Evolutionary conservation across 2,113 vertebrate genomes (phyloP), one percentile per base, ranked within the genome.

Genomic region (Channa argus): DNA sequence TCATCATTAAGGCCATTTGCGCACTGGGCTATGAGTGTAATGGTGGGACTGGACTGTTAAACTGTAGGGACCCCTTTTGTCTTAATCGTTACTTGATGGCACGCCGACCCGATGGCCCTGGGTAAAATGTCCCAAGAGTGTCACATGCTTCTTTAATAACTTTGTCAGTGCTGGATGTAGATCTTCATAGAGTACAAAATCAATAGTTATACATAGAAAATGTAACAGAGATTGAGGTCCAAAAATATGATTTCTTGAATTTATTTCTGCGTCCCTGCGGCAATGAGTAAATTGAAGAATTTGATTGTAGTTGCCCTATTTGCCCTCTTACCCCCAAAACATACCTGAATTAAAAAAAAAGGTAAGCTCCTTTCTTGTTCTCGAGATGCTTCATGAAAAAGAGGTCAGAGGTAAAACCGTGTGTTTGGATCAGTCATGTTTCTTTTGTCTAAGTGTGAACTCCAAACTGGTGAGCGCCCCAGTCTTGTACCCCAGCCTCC

Each of bases 11-110:
- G 81, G 90, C 88, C 87, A 91, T 91, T 92, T 88, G 88, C 11
- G 62, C 83, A 79, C 68, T 73, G 88, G 82, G 76, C 79, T 89
- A 85, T 86, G 86, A 85, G 87, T 75, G 82, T 91, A 89, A 92
- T 93, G 85, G 83, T 71, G 77, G 85, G 85, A 89, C 86, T 83
- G 87, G 82, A 91, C 84, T 70, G 82, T 91, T 91, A 86, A 86
- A 92, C 87, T 86, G 84, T 61, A 79, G 91, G 88, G 87, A 92
- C 86, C 90, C 87, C 89, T 92, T 92, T 91, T 89, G 92, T 92
- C 92, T 91, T 91, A 91, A 92, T 93, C 82, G 86, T 88, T 84
- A 74, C 88, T 80, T 39, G 73, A 83, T 88, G 88, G 88, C 90
- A 90, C 58, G 39, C 63, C 89, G 91, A 91, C 88, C 90, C 3